Evolutionary conservation across 2,113 vertebrate species (phyloP), one percentile per base, ranked within the genome.

Genomic region (Tragelaphus strepsiceros): DNA sequence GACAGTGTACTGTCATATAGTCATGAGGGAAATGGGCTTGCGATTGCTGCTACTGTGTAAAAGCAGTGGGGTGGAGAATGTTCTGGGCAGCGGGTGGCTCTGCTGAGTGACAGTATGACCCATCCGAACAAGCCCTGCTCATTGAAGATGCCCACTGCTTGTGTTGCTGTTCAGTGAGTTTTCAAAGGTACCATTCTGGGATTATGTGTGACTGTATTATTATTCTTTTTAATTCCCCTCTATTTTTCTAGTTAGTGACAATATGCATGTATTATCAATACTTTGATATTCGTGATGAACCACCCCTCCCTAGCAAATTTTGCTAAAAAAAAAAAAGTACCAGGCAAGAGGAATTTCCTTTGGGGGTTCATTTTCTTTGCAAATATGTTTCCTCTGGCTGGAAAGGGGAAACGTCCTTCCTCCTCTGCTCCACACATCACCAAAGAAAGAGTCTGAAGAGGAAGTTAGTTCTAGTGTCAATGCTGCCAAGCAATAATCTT

Each of bases 321-420:
- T 71, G 46, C n/a, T 21, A 64, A 46, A 85, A 58, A 86, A 77
- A 77, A 89, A 58, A 78, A 87, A 84, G 78, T 53, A 64, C 7
- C 62, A 54, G 43, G 56, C 53, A 74, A 95, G 88, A 96, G 32
- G 64, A 82, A 53, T 95, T 92, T 92, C 90, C 88, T 91, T 30
- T 35, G 6, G 13, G 56, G 61, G 56, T 54, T 97, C 51, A 96
- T 96, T 97, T 97, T 59, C 59, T 90, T 98, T 95, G 98, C 96
- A 98, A 97, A 97, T 96, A 19, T 84, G 61, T 90, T 97, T 98
- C 94, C 89, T 95, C 94, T 85, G 46, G 32, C 53, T 92, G 85
- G 80, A 97, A 95, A 95, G 91, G n/a, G 94, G 93, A 97, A 92
- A 91, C 9, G 0, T 32, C 28, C 71, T 62, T 71, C 54, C 24